Percentiles rank a stretch among this genome's conserved stretches.
Conservation (phyloP, 2,797 vertebrate species). For the Columba guinea region DNA sequence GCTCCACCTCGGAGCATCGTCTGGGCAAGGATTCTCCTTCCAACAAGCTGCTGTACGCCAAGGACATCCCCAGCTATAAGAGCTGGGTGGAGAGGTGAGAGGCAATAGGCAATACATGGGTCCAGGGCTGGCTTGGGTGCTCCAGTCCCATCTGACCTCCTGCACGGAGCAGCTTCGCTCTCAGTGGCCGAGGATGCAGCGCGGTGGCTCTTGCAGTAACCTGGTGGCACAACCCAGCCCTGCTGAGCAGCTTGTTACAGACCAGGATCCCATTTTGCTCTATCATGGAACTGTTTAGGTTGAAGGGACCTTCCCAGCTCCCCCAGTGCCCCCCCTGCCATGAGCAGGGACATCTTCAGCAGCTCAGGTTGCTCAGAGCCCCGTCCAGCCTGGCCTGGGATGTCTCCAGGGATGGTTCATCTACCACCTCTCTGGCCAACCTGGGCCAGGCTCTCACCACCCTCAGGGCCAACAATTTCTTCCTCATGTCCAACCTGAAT, state of each 20-base stretch:
- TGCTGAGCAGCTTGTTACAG: accelerated
- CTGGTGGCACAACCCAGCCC: not conserved
- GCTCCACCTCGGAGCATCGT: conserved; percentile 96
- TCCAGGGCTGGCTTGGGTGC: accelerated
- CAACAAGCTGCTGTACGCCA: conserved; percentile 97
- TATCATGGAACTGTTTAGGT: too few species aligned
- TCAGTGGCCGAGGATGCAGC: accelerated
- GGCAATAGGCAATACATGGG: accelerated
- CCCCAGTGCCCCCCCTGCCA: too few species aligned
- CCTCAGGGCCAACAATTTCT: too few species aligned
- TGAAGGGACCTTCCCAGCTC: too few species aligned
- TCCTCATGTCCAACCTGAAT: too few species aligned
- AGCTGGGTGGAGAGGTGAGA: conserved; percentile 97
- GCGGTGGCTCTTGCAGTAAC: not conserved
- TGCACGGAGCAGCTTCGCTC: not conserved
- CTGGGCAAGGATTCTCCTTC: conserved; percentile 97
- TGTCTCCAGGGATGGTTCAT: too few species aligned
- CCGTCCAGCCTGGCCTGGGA: too few species aligned
- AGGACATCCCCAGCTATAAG: conserved; percentile 99
- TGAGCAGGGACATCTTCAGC: too few species aligned
- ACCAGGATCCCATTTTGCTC: not conserved
- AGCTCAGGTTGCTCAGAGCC: too few species aligned
- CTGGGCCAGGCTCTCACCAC: too few species aligned
- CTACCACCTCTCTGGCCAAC: too few species aligned
- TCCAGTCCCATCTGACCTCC: accelerated